Evolutionary conservation across 2,113 vertebrate genomes (phyloP).

Genomic region (Entomyzon cyanotis): DNA sequence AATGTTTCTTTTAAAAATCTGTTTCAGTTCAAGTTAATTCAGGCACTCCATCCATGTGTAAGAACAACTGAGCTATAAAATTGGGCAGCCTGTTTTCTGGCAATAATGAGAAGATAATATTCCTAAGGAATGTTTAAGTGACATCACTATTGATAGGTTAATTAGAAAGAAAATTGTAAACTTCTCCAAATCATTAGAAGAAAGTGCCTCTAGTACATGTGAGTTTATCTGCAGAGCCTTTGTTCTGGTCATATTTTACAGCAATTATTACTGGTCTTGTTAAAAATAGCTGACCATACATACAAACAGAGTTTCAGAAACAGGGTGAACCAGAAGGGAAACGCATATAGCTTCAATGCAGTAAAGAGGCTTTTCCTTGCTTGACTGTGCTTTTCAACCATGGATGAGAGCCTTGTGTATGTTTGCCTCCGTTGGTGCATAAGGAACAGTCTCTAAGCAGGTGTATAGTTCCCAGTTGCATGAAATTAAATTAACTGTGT

Average conservation of each 20-base stretch:
- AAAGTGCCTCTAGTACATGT: constrained; percentile 28
- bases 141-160: constrained; percentile 83
- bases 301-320: not conserved
- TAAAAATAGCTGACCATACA: not conserved
- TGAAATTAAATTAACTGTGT: constrained; percentile 24
- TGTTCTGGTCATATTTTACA: constrained; percentile 9
- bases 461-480: not conserved
- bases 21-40: constrained; percentile 69
- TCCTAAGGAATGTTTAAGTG: constrained; percentile 74
- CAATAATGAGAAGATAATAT: constrained; percentile 77
- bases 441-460: not conserved
- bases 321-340: not conserved
- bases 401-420: not conserved
- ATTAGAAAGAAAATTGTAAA: constrained; percentile 83
- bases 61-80: constrained; percentile 77
- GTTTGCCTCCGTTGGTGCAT: rapidly evolving
- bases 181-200: constrained; percentile 61
- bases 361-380: not conserved
- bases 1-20: constrained; percentile 45
- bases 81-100: constrained; percentile 73
- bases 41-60: constrained; percentile 61
- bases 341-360: not conserved
- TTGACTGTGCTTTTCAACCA: not conserved
- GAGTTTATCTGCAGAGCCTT: constrained; percentile 9
- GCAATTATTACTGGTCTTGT: constrained; percentile 28